phyloP scores from a whole-genome alignment of 35 echinoderm and acorn worm species.

The Patiria miniata region DNA sequence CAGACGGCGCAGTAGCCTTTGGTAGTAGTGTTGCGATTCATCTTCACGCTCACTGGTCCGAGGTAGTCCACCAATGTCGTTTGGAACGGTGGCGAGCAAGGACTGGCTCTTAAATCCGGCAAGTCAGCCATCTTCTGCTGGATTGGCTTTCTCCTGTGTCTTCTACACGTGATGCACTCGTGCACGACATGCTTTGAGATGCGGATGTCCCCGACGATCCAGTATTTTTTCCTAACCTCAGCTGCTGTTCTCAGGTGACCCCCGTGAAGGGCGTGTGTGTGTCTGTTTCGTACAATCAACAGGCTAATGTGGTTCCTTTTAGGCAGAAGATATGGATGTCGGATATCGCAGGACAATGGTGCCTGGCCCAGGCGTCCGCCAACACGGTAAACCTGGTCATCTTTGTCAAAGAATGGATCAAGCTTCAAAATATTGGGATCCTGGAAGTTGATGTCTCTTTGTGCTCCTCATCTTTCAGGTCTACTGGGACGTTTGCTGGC shows the following conservation, averaged over 20 bases:
- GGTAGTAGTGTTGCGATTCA: constrained; percentile 74
- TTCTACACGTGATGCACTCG: constrained; percentile 58
- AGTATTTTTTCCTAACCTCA: constrained; percentile 65
- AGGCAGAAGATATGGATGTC: constrained; percentile 72
- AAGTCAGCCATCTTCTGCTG: constrained; percentile 70
- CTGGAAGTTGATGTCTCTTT: constrained; percentile 70
- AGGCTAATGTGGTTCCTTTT: constrained; percentile 60
- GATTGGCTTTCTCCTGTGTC: constrained; percentile 46
- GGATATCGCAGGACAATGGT: constrained; percentile 52
- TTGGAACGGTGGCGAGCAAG: constrained; percentile 64
- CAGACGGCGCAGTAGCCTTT: constrained; percentile 76
- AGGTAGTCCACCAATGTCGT: constrained; percentile 80
- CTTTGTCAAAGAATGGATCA: constrained; percentile 74
- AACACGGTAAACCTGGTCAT: constrained; percentile 73
- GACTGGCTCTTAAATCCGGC: constrained; percentile 53
- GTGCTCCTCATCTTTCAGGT: constrained; percentile 52
- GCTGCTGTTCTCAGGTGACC: constrained; percentile 64
- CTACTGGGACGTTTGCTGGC: constrained; percentile 46
- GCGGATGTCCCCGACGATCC: constrained; percentile 48
- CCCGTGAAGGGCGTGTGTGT: constrained; percentile 58
- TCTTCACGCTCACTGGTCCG: constrained; percentile 73
- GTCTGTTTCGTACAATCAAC: constrained; percentile 67
- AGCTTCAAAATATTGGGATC: constrained; percentile 74
- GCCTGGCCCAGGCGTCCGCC: constrained; percentile 61
- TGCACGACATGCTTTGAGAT: constrained; percentile 55